phyloP scores from a whole-genome alignment of 2,888 invertebrate genomes.

The Yponomeuta sedellus region DNA sequence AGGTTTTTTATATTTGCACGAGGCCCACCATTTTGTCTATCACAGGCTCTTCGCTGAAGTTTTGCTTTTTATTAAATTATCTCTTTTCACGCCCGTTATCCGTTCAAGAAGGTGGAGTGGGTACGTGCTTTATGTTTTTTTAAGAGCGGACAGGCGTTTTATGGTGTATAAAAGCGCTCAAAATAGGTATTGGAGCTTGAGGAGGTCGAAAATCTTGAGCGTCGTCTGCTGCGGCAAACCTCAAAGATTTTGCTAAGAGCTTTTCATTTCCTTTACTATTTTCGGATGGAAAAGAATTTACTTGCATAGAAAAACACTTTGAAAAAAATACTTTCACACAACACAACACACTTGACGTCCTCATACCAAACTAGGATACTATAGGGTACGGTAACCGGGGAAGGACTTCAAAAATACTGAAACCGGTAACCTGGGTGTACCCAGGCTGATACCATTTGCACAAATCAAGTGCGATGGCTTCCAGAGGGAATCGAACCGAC shows the following conservation, averaged over 20 bases:
- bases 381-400: no score
- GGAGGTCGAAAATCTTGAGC: neutral
- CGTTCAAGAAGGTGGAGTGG: neutral
- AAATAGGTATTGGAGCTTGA: slow-evolving; percentile 3
- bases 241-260: neutral
- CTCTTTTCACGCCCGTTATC: slow-evolving; percentile 4
- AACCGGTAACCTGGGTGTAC: no score
- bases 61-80: slow-evolving; percentile 7
- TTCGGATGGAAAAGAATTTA: no score
- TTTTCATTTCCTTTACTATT: no score
- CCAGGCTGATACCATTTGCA: no score
- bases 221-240: neutral
- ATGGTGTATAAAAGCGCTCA: slow-evolving; percentile 15
- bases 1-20: slow-evolving; percentile 29
- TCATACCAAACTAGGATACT: no score
- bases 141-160: neutral
- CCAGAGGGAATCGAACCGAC: no score
- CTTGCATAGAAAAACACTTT: no score
- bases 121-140: slow-evolving; percentile 9
- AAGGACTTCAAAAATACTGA: no score
- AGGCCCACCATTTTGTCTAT: slow-evolving; percentile 40
- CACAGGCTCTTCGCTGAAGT: slow-evolving; percentile 32
- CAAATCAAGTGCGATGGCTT: no score
- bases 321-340: no score
- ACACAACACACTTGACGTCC: no score